These are phyloP conservation scores for Suncus etruscus DNA, from an alignment of 2,113 vertebrate genomes.

Conservation along the genomic window DNA sequence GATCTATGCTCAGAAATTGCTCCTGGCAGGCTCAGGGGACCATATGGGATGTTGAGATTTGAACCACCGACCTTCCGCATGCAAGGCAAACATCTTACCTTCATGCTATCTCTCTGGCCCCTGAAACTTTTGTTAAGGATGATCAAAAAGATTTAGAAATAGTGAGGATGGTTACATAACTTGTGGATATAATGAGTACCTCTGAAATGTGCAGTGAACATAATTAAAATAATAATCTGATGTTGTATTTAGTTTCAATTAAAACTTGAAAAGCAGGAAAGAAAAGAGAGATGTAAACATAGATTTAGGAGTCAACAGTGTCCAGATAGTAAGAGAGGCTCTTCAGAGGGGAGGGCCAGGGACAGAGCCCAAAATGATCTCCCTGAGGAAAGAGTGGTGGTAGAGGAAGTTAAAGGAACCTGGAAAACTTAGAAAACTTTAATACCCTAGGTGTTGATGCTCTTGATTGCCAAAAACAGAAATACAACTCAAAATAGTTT, in stretches of 20 bases:
- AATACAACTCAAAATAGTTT: slow-evolving; percentile 14
- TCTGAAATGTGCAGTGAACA: not conserved
- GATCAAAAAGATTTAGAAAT: slow-evolving; percentile 15
- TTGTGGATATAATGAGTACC: not conserved
- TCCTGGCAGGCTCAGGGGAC: too few relatives aligned
- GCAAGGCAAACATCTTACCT: too few relatives aligned
- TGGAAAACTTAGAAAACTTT: not conserved
- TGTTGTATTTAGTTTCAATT: not conserved
- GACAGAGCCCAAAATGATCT: not conserved
- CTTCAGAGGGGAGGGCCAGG: not conserved
- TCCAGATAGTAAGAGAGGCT: not conserved
- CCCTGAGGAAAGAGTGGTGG: rapidly evolving
- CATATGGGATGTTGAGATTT: too few relatives aligned
- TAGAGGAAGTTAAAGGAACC: not conserved
- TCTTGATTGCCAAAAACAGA: slow-evolving; percentile 15
- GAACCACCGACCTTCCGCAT: too few relatives aligned
- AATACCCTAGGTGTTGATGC: not conserved
- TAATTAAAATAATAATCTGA: not conserved
- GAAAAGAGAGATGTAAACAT: not conserved
- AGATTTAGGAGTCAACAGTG: not conserved
- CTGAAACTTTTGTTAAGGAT: not conserved
- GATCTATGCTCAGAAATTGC: too few relatives aligned
- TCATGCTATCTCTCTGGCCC: too few relatives aligned
- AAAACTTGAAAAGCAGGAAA: not conserved
- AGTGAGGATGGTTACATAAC: not conserved